These are phyloP conservation scores for Eugnorisma glareosa DNA, from an alignment of 2,888 invertebrate genomes.

Conservation along the genomic window DNA sequence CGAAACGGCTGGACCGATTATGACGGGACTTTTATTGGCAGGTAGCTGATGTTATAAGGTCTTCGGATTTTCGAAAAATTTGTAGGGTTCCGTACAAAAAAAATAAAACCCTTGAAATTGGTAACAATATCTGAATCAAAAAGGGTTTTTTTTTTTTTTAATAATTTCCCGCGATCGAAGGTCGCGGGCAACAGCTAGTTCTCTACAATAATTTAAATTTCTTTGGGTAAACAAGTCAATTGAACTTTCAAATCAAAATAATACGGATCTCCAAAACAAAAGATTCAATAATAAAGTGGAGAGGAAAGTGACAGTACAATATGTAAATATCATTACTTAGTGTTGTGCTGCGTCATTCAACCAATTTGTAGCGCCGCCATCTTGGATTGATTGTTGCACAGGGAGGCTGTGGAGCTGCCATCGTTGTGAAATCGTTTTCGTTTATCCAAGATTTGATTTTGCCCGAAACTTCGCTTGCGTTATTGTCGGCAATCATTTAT, in stretches of 20 bases:
- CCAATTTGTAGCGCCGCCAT: slow-evolving; percentile 85
- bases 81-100: no score
- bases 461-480: not conserved
- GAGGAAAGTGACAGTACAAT: slow-evolving; percentile 90
- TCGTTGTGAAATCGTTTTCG: not conserved
- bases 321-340: slow-evolving; percentile 90
- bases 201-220: no score
- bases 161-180: no score
- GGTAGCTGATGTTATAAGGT: no score
- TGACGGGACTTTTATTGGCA: no score
- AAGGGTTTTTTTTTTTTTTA: no score
- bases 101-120: no score
- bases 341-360: slow-evolving; percentile 82
- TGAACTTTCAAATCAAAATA: not conserved
- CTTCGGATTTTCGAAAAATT: no score
- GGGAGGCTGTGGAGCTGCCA: slow-evolving; percentile 69
- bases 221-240: not conserved
- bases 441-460: not conserved
- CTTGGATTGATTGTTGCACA: slow-evolving; percentile 79
- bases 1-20: no score
- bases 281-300: slow-evolving; percentile 82
- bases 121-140: no score
- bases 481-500: not conserved
- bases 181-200: no score
- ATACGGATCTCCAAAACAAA: slow-evolving; percentile 65